Evolutionary conservation across 2,888 invertebrate genomes (phyloP).

Genomic region (Terebella lapidaria): DNA sequence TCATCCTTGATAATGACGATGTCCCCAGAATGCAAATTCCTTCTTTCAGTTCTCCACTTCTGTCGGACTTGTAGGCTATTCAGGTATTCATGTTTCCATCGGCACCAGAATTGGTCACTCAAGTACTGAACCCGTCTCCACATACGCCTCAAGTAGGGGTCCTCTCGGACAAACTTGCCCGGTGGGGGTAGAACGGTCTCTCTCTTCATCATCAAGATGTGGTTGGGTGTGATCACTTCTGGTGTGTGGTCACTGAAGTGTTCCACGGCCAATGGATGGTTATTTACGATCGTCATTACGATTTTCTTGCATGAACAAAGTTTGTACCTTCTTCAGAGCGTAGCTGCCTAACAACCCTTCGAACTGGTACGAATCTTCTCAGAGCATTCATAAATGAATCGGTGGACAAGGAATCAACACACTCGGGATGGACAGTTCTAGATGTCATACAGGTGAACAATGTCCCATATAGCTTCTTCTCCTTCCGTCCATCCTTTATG

Average conservation of each 20-base stretch:
- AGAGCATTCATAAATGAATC: conserved; percentile 28
- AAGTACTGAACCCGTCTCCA: conserved; percentile 10
- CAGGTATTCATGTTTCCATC: conserved; percentile 7
- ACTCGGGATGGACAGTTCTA: conserved; percentile 28
- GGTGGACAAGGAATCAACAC: conserved; percentile 26
- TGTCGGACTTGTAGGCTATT: neutral
- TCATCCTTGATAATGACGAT: conserved; percentile 18
- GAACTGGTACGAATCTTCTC: conserved; percentile 18
- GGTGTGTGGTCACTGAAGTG: conserved; percentile 7
- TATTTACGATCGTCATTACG: conserved; percentile 20
- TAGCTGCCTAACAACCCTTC: conserved; percentile 24
- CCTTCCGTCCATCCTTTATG: conserved; percentile 28
- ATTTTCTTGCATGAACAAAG: conserved; percentile 29
- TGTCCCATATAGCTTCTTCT: conserved; percentile 28
- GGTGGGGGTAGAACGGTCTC: conserved; percentile 9
- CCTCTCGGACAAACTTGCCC: conserved; percentile 7
- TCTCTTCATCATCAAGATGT: conserved; percentile 11
- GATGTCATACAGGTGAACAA: conserved; percentile 29
- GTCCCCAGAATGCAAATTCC: conserved; percentile 20
- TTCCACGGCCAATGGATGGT: conserved; percentile 10
- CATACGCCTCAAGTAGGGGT: conserved; percentile 8
- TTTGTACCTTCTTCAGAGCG: conserved; percentile 29
- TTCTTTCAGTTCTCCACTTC: conserved; percentile 20
- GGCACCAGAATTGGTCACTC: conserved; percentile 1
- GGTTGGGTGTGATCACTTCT: conserved; percentile 8